Percentiles rank a stretch among this genome's conserved stretches.
These are phyloP conservation scores for Epinotia ramella DNA, from an alignment of 2,888 invertebrate genomes.

Conservation along the genomic window DNA sequence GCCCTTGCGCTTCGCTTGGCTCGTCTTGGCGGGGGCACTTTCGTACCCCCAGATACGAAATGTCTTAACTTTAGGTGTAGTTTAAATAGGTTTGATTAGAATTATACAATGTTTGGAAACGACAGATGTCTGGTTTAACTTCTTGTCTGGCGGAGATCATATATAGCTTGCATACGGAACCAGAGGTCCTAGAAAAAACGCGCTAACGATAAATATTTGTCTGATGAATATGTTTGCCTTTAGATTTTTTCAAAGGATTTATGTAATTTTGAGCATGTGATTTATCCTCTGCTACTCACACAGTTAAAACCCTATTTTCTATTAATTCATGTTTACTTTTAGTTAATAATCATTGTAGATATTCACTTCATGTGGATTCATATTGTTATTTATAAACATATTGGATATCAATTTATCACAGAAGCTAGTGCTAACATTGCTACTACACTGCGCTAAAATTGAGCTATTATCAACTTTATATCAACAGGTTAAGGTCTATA, in stretches of 20 bases:
- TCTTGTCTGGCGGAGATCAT: too few species aligned
- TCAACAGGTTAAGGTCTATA: not conserved
- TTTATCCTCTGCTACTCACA: too few species aligned
- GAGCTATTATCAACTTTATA: not conserved
- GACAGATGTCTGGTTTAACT: not conserved
- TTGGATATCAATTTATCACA: constrained; percentile 14
- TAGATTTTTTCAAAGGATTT: not conserved
- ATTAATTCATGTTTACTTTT: too few species aligned
- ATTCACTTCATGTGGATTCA: too few species aligned
- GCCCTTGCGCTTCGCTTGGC: too few species aligned
- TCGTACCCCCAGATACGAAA: too few species aligned
- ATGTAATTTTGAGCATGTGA: too few species aligned
- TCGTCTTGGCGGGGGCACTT: too few species aligned
- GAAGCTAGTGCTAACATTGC: not conserved
- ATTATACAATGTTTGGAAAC: not conserved
- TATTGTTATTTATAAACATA: not conserved
- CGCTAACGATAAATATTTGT: not conserved
- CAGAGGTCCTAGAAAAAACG: not conserved
- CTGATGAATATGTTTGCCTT: not conserved
- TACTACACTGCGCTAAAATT: not conserved
- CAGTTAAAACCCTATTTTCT: too few species aligned
- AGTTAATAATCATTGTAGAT: too few species aligned
- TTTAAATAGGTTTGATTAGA: not conserved
- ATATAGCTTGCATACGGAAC: not conserved
- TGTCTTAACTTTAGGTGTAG: not conserved